Base-by-base conservation (phyloP, 1,140 invertebrate species). In the Calliphora vicina region DNA sequence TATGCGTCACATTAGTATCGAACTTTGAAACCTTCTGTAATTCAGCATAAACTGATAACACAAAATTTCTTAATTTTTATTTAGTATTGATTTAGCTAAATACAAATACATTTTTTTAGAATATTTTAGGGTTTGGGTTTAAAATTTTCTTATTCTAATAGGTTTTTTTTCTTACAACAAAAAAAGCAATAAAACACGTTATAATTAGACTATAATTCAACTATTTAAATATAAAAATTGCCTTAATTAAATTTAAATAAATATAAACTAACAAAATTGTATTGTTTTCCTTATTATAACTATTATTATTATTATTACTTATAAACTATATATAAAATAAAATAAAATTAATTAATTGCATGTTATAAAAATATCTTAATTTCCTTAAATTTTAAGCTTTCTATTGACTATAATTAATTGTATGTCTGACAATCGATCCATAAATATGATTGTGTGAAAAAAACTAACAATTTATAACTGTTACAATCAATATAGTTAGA, bases 121-220 rank as follows among this genome's bases (percentile, higher is more conserved):
- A 1, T 17, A 57, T 10, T 57, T 57, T 4, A 17, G 13, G 13
- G 4, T 17, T 57, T 57, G 13, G 45, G 13, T 57, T 57, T 57
- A 17, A 17, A 35, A 35, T 35, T 5, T 35, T 35, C n/a, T n/a
- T n/a, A n/a, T n/a, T n/a, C n/a, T n/a, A n/a, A n/a, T 35, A 35
- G 35, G 35, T 1, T 35, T 35, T 35, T 35, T 35, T n/a, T n/a
- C n/a, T n/a, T n/a, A n/a, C n/a, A n/a, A n/a, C n/a, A n/a, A 35
- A 35, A 35, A 35, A 76, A 76, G 35, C 73, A 76, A 76, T 76
- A 76, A 76, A 76, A 76, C 73, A 76, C 73, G 35, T 76, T 76
- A 10, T 23, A n/a, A 17, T 5, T 57, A 67, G 4, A 67, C n/a
- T n/a, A n/a, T n/a, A 67, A 67, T 23, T 4, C 2, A 25, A 67